Evolutionary conservation across 2,797 vertebrate species (phyloP), one percentile per base, ranked within the genome.

Genomic region (Myotis planiceps): DNA sequence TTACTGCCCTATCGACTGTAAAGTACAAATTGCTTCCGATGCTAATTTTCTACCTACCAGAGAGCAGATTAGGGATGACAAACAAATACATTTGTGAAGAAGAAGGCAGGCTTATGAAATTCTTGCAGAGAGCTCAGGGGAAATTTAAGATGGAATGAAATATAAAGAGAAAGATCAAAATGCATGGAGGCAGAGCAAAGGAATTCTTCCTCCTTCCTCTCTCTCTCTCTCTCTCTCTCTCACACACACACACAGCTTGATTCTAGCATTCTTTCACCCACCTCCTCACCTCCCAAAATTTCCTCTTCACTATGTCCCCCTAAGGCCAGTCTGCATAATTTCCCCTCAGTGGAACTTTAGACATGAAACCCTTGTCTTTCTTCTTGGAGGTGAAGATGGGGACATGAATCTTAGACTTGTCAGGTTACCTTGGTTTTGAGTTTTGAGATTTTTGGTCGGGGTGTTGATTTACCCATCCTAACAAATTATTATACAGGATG

Each of bases 131-230:
- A 80, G 68, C 12, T n/a, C 15, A 76, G 66, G 75, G 27, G n/a
- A 79, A 83, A 94, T 81, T 90, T 58, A 76, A 87, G 76, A 90
- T 21, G 34, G 51, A 63, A 79, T 82, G 27, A 88, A 53, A 51
- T 29, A 4, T 55, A 69, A 68, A 94, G n/a, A 53, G 25, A 81
- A 89, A 65, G 71, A 71, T 9, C 16, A 74, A 60, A 37, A 66
- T 58, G 34, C 5, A 27, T 2, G 6, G 29, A 2, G 29, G 32
- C 8, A 63, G 5, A 66, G 47, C 1, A 27, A 65, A 39, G 25
- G 58, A 53, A 21, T 21, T 51, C 12, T 58, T 25, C 16, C 15
- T 6, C 0, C 2, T 10, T 6, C 3, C 66, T 1, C 1, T 5
- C 12, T 15, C 32, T 27, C 19, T 34, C 18, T 8, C 60, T 4